Percentiles rank a stretch among this genome's conserved stretches.
Conservation (phyloP, 2,888 invertebrate genomes). For the Zaprionus obscuricornis region DNA sequence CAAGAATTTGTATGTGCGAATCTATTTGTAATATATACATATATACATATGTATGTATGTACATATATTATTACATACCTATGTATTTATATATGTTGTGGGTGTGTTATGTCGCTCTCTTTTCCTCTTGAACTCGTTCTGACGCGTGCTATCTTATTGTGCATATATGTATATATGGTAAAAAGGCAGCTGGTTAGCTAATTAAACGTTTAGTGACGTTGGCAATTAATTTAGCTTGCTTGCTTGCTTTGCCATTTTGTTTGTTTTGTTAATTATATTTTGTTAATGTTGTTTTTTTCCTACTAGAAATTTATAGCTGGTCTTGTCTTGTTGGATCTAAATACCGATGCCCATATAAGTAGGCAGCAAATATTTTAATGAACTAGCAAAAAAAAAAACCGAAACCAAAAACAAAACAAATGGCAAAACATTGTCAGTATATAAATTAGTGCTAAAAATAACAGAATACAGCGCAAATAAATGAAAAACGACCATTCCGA, state of each 20-base stretch:
- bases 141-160: not conserved
- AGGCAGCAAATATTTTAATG: conserved; percentile 58
- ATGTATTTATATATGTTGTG: conserved; percentile 45
- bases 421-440: conserved; percentile 38
- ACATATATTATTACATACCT: too few relatives aligned
- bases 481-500: conserved; percentile 46
- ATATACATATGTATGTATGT: too few relatives aligned
- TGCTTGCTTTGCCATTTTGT: conserved; percentile 37
- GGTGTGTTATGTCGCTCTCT: conserved; percentile 43
- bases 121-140: conserved; percentile 1
- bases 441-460: conserved; percentile 66
- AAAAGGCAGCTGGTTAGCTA: conserved; percentile 53
- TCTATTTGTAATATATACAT: too few relatives aligned
- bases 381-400: conserved; percentile 17
- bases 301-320: conserved; percentile 31
- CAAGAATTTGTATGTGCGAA: too few relatives aligned
- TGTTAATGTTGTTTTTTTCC: conserved; percentile 4
- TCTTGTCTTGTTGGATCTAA: conserved; percentile 5
- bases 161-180: conserved; percentile 30
- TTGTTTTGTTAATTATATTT: conserved; percentile 22
- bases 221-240: conserved; percentile 60
- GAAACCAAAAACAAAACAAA: conserved; percentile 1
- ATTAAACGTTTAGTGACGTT: conserved; percentile 61
- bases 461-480: conserved; percentile 57
- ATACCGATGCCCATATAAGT: conserved; percentile 61